Base-by-base conservation (phyloP, 2,888 invertebrate species). In the Autographa pulchrina region DNA sequence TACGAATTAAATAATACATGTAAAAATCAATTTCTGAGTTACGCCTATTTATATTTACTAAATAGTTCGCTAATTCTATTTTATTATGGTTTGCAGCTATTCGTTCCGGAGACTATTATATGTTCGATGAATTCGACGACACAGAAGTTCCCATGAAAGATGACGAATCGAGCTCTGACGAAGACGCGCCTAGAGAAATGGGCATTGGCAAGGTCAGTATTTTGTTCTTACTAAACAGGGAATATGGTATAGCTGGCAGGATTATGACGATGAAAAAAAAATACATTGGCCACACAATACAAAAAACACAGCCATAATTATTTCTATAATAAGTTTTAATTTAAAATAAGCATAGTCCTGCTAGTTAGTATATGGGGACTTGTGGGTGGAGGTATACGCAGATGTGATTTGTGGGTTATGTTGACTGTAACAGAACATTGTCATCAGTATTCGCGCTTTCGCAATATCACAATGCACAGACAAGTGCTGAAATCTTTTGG, bases 51-150 rank as follows among this genome's bases (percentile, higher is more conserved):
- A 25, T 9, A 65, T 62, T 16, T 13, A 32, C 31, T 43, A 32
- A 41, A 20, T 2, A 31, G 41, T 1, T 68, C 62, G 58, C 54
- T 72, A 54, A 75, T 56, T 52, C 3, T 48, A 35, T 54, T 58
- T 63, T 5, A 59, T 63, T 81, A 75, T 72, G 85, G 78, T 85
- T 83, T 93, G 91, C 96, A 99, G 99, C 99, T 65, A 98, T 99
- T 72, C 97, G 99, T 65, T 99, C 99, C 74, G 99, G 99, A 20
- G 99, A 99, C 95, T 99, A 99, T 96, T 99, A 99, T 96, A 99
- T 99, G 99, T 99, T 99, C 96, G 99, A 99, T 89, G 99, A 99
- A 83, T 97, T 98, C 88, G 98, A 98, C 86, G 98, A 98, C 83
- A 98, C 98, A 72, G 98, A 98, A 58, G 96, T 98, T 77, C 97